These are phyloP conservation scores for Gymnothorax reevesii DNA, from an alignment of 2,797 vertebrate genomes.

Conservation along the genomic window DNA sequence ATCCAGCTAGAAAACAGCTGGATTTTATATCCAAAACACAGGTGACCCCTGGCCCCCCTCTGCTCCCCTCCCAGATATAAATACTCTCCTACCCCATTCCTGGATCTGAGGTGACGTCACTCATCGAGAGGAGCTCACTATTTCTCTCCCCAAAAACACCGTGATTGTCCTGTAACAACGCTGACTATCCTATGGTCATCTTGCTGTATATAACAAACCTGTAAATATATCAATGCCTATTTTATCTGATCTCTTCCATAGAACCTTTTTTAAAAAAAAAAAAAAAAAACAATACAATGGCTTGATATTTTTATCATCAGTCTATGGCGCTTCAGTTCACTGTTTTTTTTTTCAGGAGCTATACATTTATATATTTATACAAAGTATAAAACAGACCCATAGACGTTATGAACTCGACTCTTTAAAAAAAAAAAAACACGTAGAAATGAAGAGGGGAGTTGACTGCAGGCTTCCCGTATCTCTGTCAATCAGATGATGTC, in stretches of 20 bases:
- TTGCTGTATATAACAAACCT: slow-evolving; percentile 35
- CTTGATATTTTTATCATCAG: slow-evolving; percentile 55
- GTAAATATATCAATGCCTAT: slow-evolving; percentile 38
- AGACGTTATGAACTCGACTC: slow-evolving; percentile 47
- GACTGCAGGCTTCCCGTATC: slow-evolving; percentile 21
- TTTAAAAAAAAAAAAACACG: slow-evolving; percentile 50
- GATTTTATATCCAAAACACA: neutral
- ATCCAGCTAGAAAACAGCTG: too few species aligned
- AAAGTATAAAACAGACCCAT: slow-evolving; percentile 74
- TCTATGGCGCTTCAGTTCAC: slow-evolving; percentile 39
- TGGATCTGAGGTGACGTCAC: neutral
- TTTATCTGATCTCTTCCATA: slow-evolving; percentile 49
- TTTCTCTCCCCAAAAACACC: slow-evolving; percentile 12
- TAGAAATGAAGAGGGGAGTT: slow-evolving; percentile 38
- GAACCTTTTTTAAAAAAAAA: slow-evolving; percentile 18
- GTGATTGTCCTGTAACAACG: slow-evolving; percentile 63
- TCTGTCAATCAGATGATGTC: slow-evolving; percentile 48
- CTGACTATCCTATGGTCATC: slow-evolving; percentile 55
- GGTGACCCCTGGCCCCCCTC: neutral
- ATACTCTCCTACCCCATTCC: slow-evolving; percentile 11
- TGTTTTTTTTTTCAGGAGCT: slow-evolving; percentile 48
- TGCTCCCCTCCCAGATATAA: neutral
- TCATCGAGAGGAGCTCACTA: neutral
- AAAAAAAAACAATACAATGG: slow-evolving; percentile 56
- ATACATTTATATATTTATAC: slow-evolving; percentile 75